Evolutionary conservation across 2,113 vertebrate species (phyloP).

Genomic region (Phaethornis superciliosus): DNA sequence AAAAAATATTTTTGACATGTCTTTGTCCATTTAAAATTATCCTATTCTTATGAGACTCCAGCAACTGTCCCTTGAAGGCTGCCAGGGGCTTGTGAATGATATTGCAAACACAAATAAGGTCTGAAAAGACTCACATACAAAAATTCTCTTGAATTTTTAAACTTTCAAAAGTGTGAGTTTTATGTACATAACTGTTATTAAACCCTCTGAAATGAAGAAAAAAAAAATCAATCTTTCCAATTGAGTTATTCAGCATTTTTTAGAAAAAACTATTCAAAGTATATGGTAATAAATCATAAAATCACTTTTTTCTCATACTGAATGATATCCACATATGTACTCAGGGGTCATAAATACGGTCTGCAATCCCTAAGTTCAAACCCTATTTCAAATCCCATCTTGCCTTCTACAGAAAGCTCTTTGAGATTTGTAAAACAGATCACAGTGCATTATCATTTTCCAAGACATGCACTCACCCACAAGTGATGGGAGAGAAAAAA

Average conservation of each 20-base stretch:
- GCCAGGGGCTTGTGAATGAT: constrained; percentile 33
- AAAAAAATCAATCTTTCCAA: neutral
- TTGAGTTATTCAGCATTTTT: neutral
- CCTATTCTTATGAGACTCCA: neutral
- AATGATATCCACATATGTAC: neutral
- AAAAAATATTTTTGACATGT: constrained; percentile 16
- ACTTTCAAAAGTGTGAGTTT: neutral
- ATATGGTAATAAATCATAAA: neutral
- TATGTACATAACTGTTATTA: neutral
- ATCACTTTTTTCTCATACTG: neutral
- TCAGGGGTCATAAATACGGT: neutral
- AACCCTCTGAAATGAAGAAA: neutral
- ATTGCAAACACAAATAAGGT: constrained; percentile 10
- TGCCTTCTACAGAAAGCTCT: neutral
- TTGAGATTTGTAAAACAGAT: neutral
- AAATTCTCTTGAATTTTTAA: constrained; percentile 8
- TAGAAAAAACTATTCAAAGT: neutral
- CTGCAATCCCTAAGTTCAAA: neutral
- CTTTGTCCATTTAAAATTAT: constrained; percentile 34
- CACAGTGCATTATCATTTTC: neutral
- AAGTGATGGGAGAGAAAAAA: neutral
- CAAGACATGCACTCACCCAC: neutral
- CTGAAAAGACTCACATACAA: neutral
- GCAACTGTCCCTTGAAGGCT: constrained; percentile 51
- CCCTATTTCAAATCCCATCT: neutral